phyloP scores from a whole-genome alignment of 2,797 vertebrate genomes.

The Melanotaenia boesemani region DNA sequence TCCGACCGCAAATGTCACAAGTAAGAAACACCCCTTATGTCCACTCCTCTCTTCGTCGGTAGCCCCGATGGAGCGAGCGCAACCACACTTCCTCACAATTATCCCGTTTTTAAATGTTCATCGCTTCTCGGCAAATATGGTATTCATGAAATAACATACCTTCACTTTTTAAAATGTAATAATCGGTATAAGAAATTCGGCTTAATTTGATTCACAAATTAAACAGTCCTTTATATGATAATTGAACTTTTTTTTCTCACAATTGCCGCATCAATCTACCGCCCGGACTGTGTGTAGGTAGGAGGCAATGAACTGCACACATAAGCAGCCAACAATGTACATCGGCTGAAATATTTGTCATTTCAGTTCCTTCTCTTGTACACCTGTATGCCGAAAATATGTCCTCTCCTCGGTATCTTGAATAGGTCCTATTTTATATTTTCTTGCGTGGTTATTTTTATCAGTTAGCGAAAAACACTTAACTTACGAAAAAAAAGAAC shows the following conservation, averaged over 20 bases:
- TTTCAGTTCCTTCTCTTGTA: rapidly evolving
- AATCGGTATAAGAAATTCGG: neutral
- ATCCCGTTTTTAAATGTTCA: neutral
- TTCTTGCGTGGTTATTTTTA: rapidly evolving
- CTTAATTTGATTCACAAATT: rapidly evolving
- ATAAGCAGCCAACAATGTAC: neutral
- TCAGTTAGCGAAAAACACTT: neutral
- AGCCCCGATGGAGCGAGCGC: neutral
- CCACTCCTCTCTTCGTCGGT: neutral
- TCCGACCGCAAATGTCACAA: conserved; percentile 97
- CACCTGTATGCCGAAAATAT: conserved; percentile 1
- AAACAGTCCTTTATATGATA: rapidly evolving
- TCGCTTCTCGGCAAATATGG: rapidly evolving
- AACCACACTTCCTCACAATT: conserved; percentile 27
- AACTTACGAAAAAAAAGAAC: neutral
- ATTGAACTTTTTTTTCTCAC: conserved; percentile 54
- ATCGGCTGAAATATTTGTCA: neutral
- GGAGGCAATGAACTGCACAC: neutral
- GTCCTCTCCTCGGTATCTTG: rapidly evolving
- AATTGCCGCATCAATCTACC: neutral
- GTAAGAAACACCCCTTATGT: conserved; percentile 71
- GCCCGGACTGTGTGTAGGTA: neutral
- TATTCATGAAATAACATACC: rapidly evolving
- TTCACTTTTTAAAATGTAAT: rapidly evolving
- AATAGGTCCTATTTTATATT: rapidly evolving